Base-by-base conservation (phyloP, 2,888 invertebrate species). In the Microplitis deprimator region DNA sequence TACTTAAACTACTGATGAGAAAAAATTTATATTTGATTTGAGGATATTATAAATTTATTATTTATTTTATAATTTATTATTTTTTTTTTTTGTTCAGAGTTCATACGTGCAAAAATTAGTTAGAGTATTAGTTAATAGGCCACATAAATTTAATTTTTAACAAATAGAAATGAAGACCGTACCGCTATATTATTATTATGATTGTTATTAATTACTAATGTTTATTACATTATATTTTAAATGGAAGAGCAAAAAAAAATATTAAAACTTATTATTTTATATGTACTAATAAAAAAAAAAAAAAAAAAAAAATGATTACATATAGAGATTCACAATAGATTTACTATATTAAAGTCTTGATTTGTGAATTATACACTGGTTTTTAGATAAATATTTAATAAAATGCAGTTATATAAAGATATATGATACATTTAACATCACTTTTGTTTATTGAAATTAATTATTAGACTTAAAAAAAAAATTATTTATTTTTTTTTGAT, bases 401-500 rank as follows among this genome's bases (percentile, higher is more conserved):
- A 76, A 72, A 77, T 79, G 75, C 68, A 77, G 76, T 77, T 77
- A 5, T 70, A 78, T 78, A 38, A 50, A 50, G 50, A 50, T 50
- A 50, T 50, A 50, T 50, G 0, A 76, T 76, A 80, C 77, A 80
- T 73, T 65, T 75, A 62, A 71, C 60, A 20, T 67, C 13, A 65
- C 20, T 40, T 65, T 16, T 64, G 67, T 62, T 73, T 73, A 68
- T 65, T 75, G 68, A 70, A 77, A 78, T 73, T 29, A 29, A 13
- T 20, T 70, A 38, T 13, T 59, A 13, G 10, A 17, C 60, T 38
- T 6, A 40, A 62, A 10, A 38, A 68, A 29, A 29, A 29, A 29
- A 29, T 4, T 4, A 68, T 67, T 79, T 83, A 83, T 68, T 84
- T 85, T 72, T 79, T 84, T 77, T 82, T 85, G n/a, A 78, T 77